Conservation (phyloP, 2,888 invertebrate genomes). For the Elysia crispata region DNA sequence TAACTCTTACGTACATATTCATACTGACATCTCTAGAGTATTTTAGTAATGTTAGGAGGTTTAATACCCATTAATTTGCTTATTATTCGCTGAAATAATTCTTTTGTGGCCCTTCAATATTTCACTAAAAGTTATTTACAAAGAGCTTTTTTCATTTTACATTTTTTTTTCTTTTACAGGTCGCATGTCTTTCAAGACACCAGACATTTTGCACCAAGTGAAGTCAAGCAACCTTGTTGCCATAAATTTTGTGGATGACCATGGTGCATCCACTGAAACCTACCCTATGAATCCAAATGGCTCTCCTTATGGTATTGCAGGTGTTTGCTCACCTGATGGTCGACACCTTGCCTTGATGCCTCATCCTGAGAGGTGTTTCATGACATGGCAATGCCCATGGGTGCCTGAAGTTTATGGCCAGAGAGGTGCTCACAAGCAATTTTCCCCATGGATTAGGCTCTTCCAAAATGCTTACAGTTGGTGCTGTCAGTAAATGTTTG, state of each 20-base stretch:
- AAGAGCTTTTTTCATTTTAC: too few species aligned
- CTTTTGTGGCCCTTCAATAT: too few species aligned
- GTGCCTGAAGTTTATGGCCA: conserved; percentile 65
- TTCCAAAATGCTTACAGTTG: conserved; percentile 88
- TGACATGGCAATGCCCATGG: conserved; percentile 90
- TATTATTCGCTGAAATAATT: too few species aligned
- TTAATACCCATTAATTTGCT: too few species aligned
- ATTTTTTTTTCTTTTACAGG: conserved; percentile 59
- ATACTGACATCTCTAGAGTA: too few species aligned
- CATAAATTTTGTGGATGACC: conserved; percentile 90
- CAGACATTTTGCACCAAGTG: conserved; percentile 70
- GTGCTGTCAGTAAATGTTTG: conserved; percentile 59
- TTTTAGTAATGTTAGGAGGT: too few species aligned
- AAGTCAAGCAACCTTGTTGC: conserved; percentile 83
- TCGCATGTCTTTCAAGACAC: conserved; percentile 79
- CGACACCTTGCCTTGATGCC: conserved; percentile 99
- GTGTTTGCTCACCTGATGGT: conserved; percentile 91
- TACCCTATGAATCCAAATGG: conserved; percentile 94
- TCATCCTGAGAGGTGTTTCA: conserved; percentile 95
- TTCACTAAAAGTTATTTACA: too few species aligned
- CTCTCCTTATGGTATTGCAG: conserved; percentile 87
- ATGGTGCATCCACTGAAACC: conserved; percentile 80
- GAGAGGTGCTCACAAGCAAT: conserved; percentile 74
- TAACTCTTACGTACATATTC: too few species aligned
- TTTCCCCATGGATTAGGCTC: conserved; percentile 93